These are phyloP conservation scores for Gallinago nigripennis DNA, from an alignment of 2,797 vertebrate species.

Conservation along the genomic window DNA sequence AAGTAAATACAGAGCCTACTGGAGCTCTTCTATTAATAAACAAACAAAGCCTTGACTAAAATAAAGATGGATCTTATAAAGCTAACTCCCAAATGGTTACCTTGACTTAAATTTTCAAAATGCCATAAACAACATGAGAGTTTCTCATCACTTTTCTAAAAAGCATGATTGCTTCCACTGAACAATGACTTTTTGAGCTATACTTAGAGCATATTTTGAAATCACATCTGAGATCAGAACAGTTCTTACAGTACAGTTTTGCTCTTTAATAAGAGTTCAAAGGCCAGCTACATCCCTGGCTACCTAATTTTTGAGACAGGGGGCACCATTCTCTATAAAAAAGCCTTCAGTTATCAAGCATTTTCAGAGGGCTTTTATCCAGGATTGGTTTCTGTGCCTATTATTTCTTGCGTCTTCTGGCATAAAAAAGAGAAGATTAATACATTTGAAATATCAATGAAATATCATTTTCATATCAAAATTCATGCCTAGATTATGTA, in stretches of 20 bases:
- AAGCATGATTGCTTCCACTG: not conserved
- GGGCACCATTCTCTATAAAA: not conserved
- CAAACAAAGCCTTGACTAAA: not conserved
- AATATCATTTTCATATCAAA: not conserved
- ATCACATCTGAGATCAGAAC: not conserved
- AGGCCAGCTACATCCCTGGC: not conserved
- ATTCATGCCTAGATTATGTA: not conserved
- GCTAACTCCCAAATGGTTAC: not conserved
- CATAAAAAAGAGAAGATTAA: not conserved
- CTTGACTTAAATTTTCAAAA: not conserved
- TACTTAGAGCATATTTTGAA: not conserved
- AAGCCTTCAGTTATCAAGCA: not conserved
- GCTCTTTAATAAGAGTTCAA: not conserved
- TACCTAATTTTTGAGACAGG: not conserved
- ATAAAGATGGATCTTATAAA: not conserved
- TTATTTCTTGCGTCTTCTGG: not conserved
- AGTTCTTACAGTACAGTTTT: not conserved
- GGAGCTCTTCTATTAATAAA: not conserved
- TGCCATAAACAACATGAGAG: not conserved
- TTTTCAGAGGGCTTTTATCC: not conserved
- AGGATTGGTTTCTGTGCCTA: not conserved
- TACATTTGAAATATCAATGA: not conserved
- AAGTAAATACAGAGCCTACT: not conserved
- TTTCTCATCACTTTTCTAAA: not conserved
- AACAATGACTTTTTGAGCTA: not conserved